phyloP scores from a whole-genome alignment of 2,113 vertebrate genomes.

The Seriola rivoliana region DNA sequence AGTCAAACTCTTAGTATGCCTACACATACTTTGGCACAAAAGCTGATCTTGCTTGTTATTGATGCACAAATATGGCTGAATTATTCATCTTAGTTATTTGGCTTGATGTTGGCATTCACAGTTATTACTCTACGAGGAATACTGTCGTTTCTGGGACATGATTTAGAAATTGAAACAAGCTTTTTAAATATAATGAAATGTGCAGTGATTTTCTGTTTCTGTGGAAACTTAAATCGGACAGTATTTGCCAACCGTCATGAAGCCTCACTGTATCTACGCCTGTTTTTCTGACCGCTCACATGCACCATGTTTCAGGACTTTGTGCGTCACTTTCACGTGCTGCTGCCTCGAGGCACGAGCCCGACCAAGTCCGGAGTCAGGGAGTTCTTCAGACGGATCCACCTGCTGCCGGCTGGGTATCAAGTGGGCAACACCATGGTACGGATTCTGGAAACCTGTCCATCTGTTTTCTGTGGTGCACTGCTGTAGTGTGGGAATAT shows the following conservation, averaged over 20 bases:
- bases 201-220: neutral
- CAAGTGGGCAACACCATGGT: conserved; percentile 98
- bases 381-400: conserved; percentile 89
- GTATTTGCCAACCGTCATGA: neutral
- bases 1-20: neutral
- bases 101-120: neutral
- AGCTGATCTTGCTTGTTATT: neutral
- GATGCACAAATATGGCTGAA: neutral
- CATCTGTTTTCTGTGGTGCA: neutral
- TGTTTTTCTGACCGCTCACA: neutral
- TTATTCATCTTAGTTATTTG: neutral
- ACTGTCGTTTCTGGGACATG: neutral
- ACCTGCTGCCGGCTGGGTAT: conserved; percentile 89
- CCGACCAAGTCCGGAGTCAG: conserved; percentile 90
- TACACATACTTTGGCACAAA: neutral
- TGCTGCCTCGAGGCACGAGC: conserved; percentile 87
- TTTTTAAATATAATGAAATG: neutral
- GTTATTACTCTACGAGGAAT: neutral
- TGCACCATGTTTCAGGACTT: conserved; percentile 87
- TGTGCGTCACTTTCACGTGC: conserved; percentile 92
- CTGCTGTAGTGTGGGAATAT: too few species aligned
- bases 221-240: too few species aligned
- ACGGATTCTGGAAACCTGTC: conserved; percentile 17
- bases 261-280: neutral
- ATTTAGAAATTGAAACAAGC: neutral